Evolutionary conservation across 2,888 invertebrate species (phyloP), one percentile per base, ranked within the genome.

Genomic region (Chromoteleia sp.): DNA sequence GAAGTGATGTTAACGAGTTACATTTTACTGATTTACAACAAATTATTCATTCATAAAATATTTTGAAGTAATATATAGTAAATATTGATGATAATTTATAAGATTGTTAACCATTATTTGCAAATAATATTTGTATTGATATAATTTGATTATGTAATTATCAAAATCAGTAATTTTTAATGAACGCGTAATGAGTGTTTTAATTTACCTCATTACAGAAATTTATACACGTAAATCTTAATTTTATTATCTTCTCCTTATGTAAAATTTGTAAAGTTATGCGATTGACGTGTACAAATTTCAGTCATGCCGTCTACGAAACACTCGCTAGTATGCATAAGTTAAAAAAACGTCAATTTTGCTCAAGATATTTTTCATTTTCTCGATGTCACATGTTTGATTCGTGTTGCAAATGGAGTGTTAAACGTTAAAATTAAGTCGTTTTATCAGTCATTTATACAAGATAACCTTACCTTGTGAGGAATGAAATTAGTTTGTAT

Each of bases 301-400:
- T 25, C 12, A 54, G 15, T 43, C 2, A 14, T 45, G 68, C 45
- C 41, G 15, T 33, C 17, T 56, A n/a, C 48, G 52, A 68, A 56
- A 56, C 41, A 54, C 54, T 70, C 29, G 58, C 33, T 25, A 45
- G 8, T 56, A 58, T 58, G 15, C 15, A 48, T 56, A 70, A 45
- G 68, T 39, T 71, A n/a, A 8, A 56, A 50, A 71, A 50, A 10
- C 15, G 15, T 61, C 71, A 30, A 52, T 43, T 73, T 73, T 73
- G 73, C 73, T 73, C 61, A 61, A 73, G 19, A 17, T 48, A 61
- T 29, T 41, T 48, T 73, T 73, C 59, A 61, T 71, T 59, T 50
- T 36, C 14, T 52, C 59, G 30, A 41, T 67, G 36, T 50, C 29
- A 50, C n/a, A 17, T 29, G 50, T 50, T 50, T 29, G 50, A 50